Percentiles rank a stretch among this genome's conserved stretches.
phyloP scores from a whole-genome alignment of 2,888 invertebrate genomes.

The Macaria notata region DNA sequence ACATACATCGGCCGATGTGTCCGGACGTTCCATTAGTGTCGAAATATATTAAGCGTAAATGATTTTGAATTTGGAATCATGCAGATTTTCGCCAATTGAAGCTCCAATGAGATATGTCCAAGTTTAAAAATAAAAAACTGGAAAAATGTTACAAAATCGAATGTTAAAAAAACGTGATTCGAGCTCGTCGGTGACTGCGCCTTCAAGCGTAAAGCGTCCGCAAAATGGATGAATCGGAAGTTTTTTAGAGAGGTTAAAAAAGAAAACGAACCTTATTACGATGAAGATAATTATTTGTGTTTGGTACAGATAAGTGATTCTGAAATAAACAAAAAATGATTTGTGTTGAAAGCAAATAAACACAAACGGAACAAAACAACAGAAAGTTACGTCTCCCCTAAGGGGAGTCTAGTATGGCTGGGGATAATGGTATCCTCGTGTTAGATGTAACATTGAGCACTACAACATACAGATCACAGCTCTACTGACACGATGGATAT shows the following conservation, averaged over 20 bases:
- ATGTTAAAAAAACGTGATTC: conserved; percentile 25
- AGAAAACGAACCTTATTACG: conserved; percentile 88
- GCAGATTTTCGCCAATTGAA: conserved; percentile 40
- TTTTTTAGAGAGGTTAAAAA: conserved; percentile 68
- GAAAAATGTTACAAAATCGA: conserved; percentile 17
- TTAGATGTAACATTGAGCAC: conserved; percentile 34
- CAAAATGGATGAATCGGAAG: conserved; percentile 58
- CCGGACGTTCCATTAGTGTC: conserved; percentile 22
- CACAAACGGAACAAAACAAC: conserved; percentile 72
- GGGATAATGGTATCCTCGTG: conserved; percentile 36
- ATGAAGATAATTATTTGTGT: conserved; percentile 92
- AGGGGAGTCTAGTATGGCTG: conserved; percentile 26
- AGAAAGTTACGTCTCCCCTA: conserved; percentile 51
- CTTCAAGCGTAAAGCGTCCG: conserved; percentile 63
- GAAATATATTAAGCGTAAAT: conserved; percentile 26
- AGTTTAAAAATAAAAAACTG: conserved; percentile 11
- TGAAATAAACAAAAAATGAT: conserved; percentile 87
- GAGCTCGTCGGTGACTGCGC: conserved; percentile 38
- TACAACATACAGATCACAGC: conserved; percentile 13
- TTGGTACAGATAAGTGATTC: conserved; percentile 94
- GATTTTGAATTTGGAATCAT: conserved; percentile 36
- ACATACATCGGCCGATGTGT: conserved; percentile 14
- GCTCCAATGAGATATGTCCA: conserved; percentile 36
- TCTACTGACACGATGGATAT: no score
- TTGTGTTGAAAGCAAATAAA: conserved; percentile 82